Base-by-base conservation (phyloP, 2,888 invertebrate species). In the Rotaria magnacalcarata region DNA sequence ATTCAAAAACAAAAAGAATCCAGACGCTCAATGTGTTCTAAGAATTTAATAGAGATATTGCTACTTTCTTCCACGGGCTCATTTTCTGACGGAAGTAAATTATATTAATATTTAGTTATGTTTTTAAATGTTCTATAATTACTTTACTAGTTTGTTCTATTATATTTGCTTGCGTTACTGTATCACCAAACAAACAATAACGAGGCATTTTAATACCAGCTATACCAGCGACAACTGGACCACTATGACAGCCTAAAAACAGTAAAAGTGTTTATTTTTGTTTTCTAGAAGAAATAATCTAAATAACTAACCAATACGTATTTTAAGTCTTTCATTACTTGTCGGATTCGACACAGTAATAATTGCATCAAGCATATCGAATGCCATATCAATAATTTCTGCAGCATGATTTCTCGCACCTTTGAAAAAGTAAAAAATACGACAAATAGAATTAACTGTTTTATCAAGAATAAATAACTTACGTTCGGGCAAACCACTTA, bases 321-420 rank as follows among this genome's bases (percentile, higher is more conserved):
- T 92, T 85, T 89, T 89, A 88, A 92, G 89, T 85, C 88, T 88
- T 75, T 89, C 89, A 7, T 95, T 95, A 89, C 96, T 96, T 34
- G 89, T 89, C 5, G 96, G 96, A 91, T 97, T 96, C 90, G 95
- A 95, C 0, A 97, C 93, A 89, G 95, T 95, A 0, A 94, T 94
- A 89, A 96, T 96, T 2, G 96, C 95, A 88, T 96, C 95, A 1
- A 96, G 94, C 97, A 97, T 97, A 89, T 96, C 97, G 52, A 97
- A 92, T 0, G 96, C 96, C 96, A 97, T 97, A 90, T 92, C 91
- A 84, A 90, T 89, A 43, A 91, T 90, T 87, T 90, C 90, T 90
- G 96, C 95, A 0, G 96, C 96, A 90, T 98, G 97, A 90, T 95
- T 95, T 85, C 93, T 93, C 89, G 96, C 80, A 80, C 80, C 47